Conservation (phyloP, 2,888 invertebrate species). For the Noctua comes region DNA sequence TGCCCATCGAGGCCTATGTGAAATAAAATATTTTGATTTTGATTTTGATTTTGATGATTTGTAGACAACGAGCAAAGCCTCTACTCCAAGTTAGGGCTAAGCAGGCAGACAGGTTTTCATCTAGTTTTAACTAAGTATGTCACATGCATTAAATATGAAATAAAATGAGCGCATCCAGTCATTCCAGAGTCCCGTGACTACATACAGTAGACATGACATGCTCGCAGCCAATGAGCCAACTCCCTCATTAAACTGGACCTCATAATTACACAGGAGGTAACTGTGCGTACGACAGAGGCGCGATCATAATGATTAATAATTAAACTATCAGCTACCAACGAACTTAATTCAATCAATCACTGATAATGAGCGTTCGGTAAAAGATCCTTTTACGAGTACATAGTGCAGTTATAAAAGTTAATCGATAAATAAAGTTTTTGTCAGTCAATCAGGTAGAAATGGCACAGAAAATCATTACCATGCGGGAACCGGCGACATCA, state of each 20-base stretch:
- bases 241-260: constrained; percentile 60
- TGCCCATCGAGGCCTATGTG: no score
- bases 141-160: neutral
- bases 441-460: constrained; percentile 70
- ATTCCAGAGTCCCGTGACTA: neutral
- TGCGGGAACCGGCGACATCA: constrained; percentile 79
- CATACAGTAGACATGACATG: neutral
- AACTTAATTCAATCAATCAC: constrained; percentile 75
- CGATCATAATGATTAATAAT: constrained; percentile 55
- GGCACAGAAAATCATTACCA: constrained; percentile 77
- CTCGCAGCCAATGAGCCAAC: constrained; percentile 37
- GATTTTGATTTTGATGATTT: no score
- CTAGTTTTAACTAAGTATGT: neutral
- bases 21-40: no score
- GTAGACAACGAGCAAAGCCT: neutral
- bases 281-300: constrained; percentile 41
- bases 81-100: neutral
- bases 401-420: constrained; percentile 71
- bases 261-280: constrained; percentile 54
- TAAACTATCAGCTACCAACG: constrained; percentile 68
- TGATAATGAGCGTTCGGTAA: constrained; percentile 68
- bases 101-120: neutral
- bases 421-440: constrained; percentile 75
- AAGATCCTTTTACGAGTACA: constrained; percentile 74
- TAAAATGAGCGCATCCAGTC: neutral